phyloP scores from a whole-genome alignment of 1,140 invertebrate species.

The Hesperophylax magnus region DNA sequence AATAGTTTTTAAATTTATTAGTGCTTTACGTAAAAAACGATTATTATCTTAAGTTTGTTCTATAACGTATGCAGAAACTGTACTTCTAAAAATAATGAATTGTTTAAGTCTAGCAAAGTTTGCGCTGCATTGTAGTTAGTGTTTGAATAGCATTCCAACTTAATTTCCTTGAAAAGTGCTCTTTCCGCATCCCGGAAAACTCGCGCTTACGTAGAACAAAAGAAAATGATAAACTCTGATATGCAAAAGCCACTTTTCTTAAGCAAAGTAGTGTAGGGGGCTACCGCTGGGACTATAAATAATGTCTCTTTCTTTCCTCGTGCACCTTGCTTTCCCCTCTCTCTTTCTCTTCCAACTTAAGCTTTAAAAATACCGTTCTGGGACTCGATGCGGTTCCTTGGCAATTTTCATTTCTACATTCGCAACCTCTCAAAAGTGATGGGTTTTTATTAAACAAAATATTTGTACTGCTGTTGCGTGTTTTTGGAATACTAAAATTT shows the following conservation, averaged over 20 bases:
- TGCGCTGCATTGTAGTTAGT: background rate
- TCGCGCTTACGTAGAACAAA: conserved; percentile 35
- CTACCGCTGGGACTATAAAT: conserved; percentile 46
- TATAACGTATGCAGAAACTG: background rate
- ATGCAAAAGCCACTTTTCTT: conserved; percentile 49
- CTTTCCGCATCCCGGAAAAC: background rate
- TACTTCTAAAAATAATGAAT: background rate
- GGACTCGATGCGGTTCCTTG: conserved; percentile 35
- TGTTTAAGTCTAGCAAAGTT: background rate
- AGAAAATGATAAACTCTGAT: conserved; percentile 52
- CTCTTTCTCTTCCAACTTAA: conserved; percentile 34
- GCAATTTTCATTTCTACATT: conserved; percentile 46
- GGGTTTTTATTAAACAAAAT: conserved; percentile 13
- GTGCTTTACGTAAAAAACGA: too few relatives aligned
- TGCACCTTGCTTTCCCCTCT: conserved; percentile 19
- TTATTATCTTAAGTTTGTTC: background rate
- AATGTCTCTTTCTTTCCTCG: conserved; percentile 32
- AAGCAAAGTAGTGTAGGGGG: conserved; percentile 31
- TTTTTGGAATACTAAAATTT: too few relatives aligned
- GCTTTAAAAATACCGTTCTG: conserved; percentile 37
- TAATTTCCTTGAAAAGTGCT: background rate
- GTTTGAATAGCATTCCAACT: conserved; percentile 6
- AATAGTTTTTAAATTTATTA: too few relatives aligned
- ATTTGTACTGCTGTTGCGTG: too few relatives aligned
- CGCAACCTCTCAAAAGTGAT: conserved; percentile 24